Conservation (phyloP, 2,888 invertebrate species). For the Cantharis rufa region DNA sequence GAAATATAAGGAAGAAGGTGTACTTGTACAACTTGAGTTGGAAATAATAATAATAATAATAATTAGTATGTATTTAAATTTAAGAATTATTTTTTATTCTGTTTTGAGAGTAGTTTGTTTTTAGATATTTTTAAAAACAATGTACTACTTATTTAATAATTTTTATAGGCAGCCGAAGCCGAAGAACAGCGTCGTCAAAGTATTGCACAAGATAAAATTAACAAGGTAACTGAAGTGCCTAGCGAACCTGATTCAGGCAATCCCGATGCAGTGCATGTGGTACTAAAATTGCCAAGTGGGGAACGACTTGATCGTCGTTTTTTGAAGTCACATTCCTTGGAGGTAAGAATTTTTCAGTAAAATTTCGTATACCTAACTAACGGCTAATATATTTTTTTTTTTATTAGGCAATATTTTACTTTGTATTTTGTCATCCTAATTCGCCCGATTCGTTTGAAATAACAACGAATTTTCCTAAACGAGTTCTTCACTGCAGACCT, state of each 20-base stretch:
- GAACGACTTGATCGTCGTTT: conserved; percentile 87
- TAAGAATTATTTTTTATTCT: too few species aligned
- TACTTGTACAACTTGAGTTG: too few species aligned
- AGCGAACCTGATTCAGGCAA: conserved; percentile 74
- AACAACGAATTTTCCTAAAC: conserved; percentile 92
- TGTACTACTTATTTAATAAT: background rate
- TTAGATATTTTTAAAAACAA: background rate
- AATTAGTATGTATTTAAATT: too few species aligned
- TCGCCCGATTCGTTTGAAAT: conserved; percentile 94
- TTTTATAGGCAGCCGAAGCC: conserved; percentile 50
- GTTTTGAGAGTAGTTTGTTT: too few species aligned
- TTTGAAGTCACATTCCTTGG: conserved; percentile 75
- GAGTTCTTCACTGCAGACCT: conserved; percentile 72
- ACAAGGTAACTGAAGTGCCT: conserved; percentile 68
- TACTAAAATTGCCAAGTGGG: conserved; percentile 91
- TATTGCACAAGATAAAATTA: conserved; percentile 69
- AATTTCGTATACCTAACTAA: background rate
- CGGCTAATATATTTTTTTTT: background rate
- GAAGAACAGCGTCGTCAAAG: conserved; percentile 58
- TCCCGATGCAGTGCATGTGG: conserved; percentile 76
- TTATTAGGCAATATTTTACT: conserved; percentile 88
- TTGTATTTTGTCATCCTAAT: conserved; percentile 92
- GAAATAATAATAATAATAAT: too few species aligned
- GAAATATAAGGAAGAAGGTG: too few species aligned
- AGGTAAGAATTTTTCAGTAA: conserved; percentile 61